Evolutionary conservation across 2,888 invertebrate species (phyloP).

Genomic region (Apamea anceps): DNA sequence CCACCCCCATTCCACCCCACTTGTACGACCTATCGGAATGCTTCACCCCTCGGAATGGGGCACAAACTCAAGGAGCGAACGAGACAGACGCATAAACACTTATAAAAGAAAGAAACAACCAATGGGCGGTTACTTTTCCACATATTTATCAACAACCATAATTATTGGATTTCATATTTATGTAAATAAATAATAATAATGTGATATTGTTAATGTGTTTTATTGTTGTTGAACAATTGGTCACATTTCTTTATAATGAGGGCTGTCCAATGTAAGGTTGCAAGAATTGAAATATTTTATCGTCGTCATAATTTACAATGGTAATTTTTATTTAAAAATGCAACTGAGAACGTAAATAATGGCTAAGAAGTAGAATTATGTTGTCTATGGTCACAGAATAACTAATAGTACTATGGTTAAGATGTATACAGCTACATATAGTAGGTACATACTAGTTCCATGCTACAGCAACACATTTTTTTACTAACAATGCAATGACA

Average conservation of each 20-base stretch:
- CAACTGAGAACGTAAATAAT: constrained; percentile 33
- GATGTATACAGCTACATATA: background rate
- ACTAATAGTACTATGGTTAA: constrained; percentile 6
- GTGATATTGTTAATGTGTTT: constrained; percentile 48
- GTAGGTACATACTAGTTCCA: background rate
- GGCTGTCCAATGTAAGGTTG: constrained; percentile 32
- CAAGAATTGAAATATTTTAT: constrained; percentile 43
- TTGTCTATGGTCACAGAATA: constrained; percentile 33
- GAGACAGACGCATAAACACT: constrained; percentile 77
- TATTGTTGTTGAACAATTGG: constrained; percentile 55
- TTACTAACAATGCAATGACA: constrained; percentile 9
- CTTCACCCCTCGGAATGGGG: constrained; percentile 72
- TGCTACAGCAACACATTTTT: constrained; percentile 2
- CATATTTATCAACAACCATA: constrained; percentile 45
- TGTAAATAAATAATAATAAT: constrained; percentile 49
- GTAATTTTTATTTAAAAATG: constrained; percentile 19
- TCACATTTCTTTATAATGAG: constrained; percentile 50
- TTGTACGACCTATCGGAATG: constrained; percentile 77
- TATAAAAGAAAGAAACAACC: constrained; percentile 62
- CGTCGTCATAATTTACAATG: constrained; percentile 33
- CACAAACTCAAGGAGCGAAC: constrained; percentile 70
- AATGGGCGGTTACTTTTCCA: constrained; percentile 64
- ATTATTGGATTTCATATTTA: constrained; percentile 52
- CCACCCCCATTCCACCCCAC: constrained; percentile 73
- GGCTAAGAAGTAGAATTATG: constrained; percentile 37